Evolutionary conservation across 2,797 vertebrate species (phyloP), one percentile per base, ranked within the genome.

Genomic region (Muraenolepis orangiensis): DNA sequence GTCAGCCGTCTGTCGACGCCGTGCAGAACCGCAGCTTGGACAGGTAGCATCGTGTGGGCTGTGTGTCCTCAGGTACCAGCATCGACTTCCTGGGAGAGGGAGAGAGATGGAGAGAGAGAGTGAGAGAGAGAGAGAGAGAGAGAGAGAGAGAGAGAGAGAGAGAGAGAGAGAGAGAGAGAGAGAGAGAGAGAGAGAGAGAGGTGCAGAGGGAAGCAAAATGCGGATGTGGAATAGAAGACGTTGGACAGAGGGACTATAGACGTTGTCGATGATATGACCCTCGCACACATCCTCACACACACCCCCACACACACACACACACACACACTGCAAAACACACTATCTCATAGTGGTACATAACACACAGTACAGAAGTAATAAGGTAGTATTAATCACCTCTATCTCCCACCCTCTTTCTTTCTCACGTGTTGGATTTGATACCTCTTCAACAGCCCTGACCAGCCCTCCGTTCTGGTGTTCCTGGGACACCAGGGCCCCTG

Each of bases 381-480:
- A 38, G 64, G 66, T 26, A 68, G 73, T 36, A 42, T 84, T 81
- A n/a, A 80, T 76, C 29, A 34, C 68, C 57, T 71, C 69, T 38
- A 8, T 71, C 51, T 71, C n/a, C n/a, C n/a, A n/a, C n/a, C n/a
- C n/a, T n/a, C n/a, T n/a, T n/a, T n/a, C n/a, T n/a, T n/a, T n/a
- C n/a, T n/a, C n/a, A n/a, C n/a, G n/a, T n/a, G n/a, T n/a, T n/a
- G n/a, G n/a, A n/a, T n/a, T 82, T 79, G 81, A 84, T 84, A 78
- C 72, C 66, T 74, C 72, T n/a, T n/a, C n/a, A n/a, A n/a, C n/a
- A n/a, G n/a, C n/a, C n/a, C n/a, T n/a, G n/a, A n/a, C n/a, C n/a
- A n/a, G n/a, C n/a, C n/a, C n/a, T n/a, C n/a, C n/a, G 91, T 92
- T 95, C 92, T 86, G 83, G 72, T n/a, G 78, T 77, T 74, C 26